phyloP scores from a whole-genome alignment of 2,888 invertebrate genomes.

The Cryptus viduatorius region DNA sequence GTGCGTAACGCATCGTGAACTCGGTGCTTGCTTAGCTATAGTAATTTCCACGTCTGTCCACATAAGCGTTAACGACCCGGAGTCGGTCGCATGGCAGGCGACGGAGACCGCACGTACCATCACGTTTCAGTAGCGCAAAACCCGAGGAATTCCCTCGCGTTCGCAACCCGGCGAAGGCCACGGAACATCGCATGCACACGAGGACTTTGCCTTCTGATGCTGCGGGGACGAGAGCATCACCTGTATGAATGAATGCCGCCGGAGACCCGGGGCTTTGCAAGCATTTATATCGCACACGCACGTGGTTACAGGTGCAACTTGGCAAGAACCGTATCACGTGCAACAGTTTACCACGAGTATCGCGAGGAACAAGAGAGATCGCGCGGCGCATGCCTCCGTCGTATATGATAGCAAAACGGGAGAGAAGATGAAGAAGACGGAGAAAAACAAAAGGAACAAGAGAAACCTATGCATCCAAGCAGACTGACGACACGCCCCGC shows the following conservation, averaged over 20 bases:
- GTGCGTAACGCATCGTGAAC: slow-evolving; percentile 61
- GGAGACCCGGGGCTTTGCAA: slow-evolving; percentile 47
- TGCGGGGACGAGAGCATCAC: slow-evolving; percentile 4
- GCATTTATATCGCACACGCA: slow-evolving; percentile 58
- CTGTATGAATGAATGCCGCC: slow-evolving; percentile 70
- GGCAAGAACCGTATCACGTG: slow-evolving; percentile 64
- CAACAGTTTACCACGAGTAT: slow-evolving; percentile 47
- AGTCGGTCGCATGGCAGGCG: slow-evolving; percentile 51
- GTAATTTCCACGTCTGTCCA: slow-evolving; percentile 65
- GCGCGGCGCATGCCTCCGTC: not conserved
- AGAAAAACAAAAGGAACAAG: not conserved
- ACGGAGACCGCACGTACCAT: slow-evolving; percentile 47
- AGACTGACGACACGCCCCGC: not conserved
- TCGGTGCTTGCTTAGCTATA: slow-evolving; percentile 41
- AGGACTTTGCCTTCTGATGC: slow-evolving; percentile 18
- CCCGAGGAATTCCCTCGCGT: slow-evolving; percentile 70
- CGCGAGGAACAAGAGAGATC: slow-evolving; percentile 3
- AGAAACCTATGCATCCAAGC: not conserved
- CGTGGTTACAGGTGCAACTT: slow-evolving; percentile 43
- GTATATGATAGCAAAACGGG: not conserved
- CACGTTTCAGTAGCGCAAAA: slow-evolving; percentile 68
- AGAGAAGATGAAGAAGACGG: not conserved
- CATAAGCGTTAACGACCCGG: slow-evolving; percentile 67
- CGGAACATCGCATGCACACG: slow-evolving; percentile 54
- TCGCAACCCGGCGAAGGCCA: slow-evolving; percentile 69